Evolutionary conservation across 2,888 invertebrate species (phyloP).

Genomic region (Pristionchus fissidentatus): DNA sequence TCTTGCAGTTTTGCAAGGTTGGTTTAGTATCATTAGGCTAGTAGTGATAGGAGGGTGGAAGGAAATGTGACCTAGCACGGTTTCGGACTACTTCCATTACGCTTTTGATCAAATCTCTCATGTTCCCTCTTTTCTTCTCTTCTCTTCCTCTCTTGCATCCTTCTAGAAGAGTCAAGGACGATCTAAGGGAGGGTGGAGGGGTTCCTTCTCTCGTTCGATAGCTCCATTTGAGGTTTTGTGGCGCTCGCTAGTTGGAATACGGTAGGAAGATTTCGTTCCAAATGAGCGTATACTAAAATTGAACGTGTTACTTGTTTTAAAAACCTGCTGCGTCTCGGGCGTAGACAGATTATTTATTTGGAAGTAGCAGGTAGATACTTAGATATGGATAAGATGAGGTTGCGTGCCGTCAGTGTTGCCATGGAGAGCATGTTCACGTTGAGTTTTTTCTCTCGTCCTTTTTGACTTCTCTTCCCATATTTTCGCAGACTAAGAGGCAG

Average conservation of each 20-base stretch:
- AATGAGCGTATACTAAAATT: too few species aligned
- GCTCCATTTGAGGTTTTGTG: background rate
- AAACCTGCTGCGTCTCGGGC: too few species aligned
- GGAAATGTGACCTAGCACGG: too few species aligned
- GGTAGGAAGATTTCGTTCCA: too few species aligned
- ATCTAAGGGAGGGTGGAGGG: background rate
- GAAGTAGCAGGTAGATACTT: background rate
- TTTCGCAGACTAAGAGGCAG: too few species aligned
- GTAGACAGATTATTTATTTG: background rate
- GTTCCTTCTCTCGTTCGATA: constrained; percentile 4
- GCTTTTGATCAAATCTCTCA: background rate
- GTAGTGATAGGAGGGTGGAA: too few species aligned
- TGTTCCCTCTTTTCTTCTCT: constrained; percentile 1
- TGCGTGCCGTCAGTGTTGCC: constrained; percentile 17
- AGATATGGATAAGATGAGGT: background rate
- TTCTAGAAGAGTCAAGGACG: constrained; percentile 42
- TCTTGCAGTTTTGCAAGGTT: background rate
- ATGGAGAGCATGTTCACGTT: constrained; percentile 7
- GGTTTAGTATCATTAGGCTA: background rate
- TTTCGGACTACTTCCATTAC: too few species aligned
- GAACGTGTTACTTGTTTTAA: too few species aligned
- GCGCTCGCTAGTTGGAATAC: too few species aligned
- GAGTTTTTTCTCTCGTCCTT: background rate
- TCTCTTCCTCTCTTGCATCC: background rate
- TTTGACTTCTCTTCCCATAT: background rate